Evolutionary conservation across 2,113 vertebrate species (phyloP).

Genomic region (Callopanchax toddi): DNA sequence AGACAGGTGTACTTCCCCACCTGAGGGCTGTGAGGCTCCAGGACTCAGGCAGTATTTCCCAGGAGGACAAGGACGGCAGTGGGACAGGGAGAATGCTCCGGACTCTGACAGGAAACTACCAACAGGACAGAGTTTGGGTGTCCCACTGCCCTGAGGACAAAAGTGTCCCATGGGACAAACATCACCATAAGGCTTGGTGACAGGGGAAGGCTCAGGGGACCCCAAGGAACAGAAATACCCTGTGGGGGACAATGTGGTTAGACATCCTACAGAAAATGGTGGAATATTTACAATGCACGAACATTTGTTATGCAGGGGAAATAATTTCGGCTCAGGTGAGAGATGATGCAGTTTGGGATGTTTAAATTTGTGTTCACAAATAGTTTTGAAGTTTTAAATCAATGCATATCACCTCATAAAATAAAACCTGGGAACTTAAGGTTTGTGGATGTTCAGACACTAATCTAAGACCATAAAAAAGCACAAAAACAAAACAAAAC

Average conservation of each 20-base stretch:
- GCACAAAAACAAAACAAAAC: no score
- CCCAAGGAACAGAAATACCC: conserved; percentile 79
- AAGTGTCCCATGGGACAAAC: conserved; percentile 88
- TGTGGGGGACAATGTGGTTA: conserved; percentile 50
- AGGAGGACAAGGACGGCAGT: conserved; percentile 84
- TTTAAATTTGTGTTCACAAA: no score
- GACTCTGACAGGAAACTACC: conserved; percentile 82
- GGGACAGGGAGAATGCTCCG: conserved; percentile 75
- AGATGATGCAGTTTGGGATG: neutral
- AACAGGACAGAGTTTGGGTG: conserved; percentile 84
- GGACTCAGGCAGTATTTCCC: conserved; percentile 81
- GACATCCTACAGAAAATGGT: conserved; percentile 28
- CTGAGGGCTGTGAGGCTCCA: conserved; percentile 74
- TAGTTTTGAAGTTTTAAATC: no score
- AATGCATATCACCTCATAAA: no score
- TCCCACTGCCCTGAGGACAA: conserved; percentile 82
- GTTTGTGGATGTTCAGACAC: neutral
- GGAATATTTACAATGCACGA: neutral
- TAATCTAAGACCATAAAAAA: neutral
- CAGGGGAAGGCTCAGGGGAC: conserved; percentile 70
- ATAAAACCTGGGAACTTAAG: no score
- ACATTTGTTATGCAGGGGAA: neutral
- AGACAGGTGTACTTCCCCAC: conserved; percentile 28
- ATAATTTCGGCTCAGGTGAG: neutral
- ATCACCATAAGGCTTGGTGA: conserved; percentile 81